Conservation (phyloP, 2,113 vertebrate genomes). For the Corythornis cristatus region DNA sequence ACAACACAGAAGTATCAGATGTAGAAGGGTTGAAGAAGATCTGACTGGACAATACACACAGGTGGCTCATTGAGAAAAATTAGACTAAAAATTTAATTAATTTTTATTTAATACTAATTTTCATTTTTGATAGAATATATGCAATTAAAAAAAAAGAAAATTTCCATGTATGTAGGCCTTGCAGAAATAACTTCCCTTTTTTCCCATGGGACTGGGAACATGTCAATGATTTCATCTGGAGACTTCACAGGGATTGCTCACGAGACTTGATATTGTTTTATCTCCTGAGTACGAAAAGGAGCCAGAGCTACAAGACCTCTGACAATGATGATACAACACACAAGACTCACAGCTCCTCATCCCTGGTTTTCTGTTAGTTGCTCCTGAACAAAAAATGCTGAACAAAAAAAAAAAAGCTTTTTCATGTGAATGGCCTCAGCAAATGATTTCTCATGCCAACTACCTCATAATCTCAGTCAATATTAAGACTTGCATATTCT, state of each 20-base stretch:
- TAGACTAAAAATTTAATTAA: too few relatives aligned
- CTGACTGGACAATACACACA: background rate
- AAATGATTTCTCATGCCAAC: background rate
- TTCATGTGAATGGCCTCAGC: background rate
- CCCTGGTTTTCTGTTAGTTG: background rate
- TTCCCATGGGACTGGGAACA: background rate
- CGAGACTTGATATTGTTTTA: background rate
- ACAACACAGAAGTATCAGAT: background rate
- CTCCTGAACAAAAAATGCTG: background rate
- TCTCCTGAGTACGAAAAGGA: background rate
- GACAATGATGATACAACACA: background rate
- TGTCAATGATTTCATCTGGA: background rate
- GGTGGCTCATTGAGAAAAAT: background rate
- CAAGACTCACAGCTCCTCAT: background rate
- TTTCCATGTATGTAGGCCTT: background rate
- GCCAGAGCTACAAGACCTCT: background rate
- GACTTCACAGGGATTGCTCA: background rate
- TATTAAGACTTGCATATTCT: background rate
- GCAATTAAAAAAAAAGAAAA: background rate
- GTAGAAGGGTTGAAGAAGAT: background rate
- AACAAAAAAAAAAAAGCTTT: background rate
- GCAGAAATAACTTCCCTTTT: background rate
- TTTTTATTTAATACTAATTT: background rate
- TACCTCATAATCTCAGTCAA: background rate
- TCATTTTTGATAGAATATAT: background rate